phyloP scores from a whole-genome alignment of 1,140 invertebrate genomes.

The Eumeta japonica region DNA sequence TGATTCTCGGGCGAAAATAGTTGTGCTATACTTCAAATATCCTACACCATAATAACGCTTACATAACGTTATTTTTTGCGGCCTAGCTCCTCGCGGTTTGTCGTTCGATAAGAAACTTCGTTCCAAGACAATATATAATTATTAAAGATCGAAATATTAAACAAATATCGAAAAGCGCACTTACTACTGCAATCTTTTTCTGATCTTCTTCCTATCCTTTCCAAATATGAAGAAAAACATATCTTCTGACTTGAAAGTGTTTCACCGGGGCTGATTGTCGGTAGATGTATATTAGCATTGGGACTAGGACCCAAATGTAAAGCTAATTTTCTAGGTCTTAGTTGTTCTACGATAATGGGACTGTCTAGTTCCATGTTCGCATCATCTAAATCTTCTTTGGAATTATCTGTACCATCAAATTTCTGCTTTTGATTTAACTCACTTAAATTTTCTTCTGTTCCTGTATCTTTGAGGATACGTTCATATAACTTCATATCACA shows the following conservation, averaged over 20 bases:
- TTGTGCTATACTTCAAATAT: too few relatives aligned
- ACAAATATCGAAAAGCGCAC: not conserved
- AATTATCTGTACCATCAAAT: not conserved
- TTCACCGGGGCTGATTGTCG: constrained; percentile 70
- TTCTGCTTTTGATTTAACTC: not conserved
- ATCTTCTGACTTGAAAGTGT: constrained; percentile 73
- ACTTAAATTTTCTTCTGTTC: too few relatives aligned
- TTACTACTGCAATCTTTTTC: constrained; percentile 39
- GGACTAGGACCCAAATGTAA: constrained; percentile 46
- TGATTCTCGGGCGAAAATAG: too few relatives aligned
- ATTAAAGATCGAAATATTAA: not conserved
- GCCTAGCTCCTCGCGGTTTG: too few relatives aligned
- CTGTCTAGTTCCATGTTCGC: not conserved
- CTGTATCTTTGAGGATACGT: too few relatives aligned
- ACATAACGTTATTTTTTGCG: too few relatives aligned
- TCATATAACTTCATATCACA: too few relatives aligned
- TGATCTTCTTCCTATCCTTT: constrained; percentile 59
- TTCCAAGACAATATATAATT: not conserved
- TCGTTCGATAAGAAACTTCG: not conserved
- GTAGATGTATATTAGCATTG: constrained; percentile 64
- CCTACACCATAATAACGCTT: too few relatives aligned
- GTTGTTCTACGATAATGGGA: constrained; percentile 19
- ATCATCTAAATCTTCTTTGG: not conserved
- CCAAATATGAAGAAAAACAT: constrained; percentile 71
- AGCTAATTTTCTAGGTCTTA: constrained; percentile 21